A percentile compares a stretch with the other conserved stretches of the same genome.
Conservation (phyloP, 1,140 invertebrate species). For the Oedothorax gibbosus region DNA sequence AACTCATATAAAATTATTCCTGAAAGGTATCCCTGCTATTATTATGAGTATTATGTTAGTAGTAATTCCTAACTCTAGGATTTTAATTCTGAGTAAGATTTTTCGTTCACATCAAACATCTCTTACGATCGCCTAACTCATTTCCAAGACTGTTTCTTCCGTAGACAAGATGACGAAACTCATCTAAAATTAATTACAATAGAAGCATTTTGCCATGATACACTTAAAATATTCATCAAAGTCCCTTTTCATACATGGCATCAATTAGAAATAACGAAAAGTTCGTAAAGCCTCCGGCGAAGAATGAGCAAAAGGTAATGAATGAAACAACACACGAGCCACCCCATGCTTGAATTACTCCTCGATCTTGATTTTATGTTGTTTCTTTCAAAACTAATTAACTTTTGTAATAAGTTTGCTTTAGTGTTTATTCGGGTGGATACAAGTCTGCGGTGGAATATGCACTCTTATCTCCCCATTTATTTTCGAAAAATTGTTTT, state of each 20-base stretch:
- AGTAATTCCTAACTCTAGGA: too few species aligned
- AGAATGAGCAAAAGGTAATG: conserved; percentile 55
- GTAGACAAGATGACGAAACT: conserved; percentile 44
- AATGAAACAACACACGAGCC: conserved; percentile 40
- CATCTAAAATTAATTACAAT: conserved; percentile 57
- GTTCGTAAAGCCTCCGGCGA: conserved; percentile 38
- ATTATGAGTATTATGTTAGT: too few species aligned
- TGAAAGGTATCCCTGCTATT: too few species aligned
- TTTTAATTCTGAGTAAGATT: too few species aligned
- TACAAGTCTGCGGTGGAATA: conserved; percentile 13
- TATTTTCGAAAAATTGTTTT: conserved; percentile 50
- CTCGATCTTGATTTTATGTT: conserved; percentile 58
- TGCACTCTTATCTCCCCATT: conserved; percentile 45
- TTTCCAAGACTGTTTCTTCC: conserved; percentile 38
- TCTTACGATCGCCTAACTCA: conserved; percentile 7
- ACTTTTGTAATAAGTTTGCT: conserved; percentile 59
- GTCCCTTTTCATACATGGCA: conserved; percentile 35
- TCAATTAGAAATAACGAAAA: conserved; percentile 55
- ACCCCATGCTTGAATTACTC: conserved; percentile 35
- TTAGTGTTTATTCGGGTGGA: conserved; percentile 42
- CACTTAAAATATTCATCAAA: conserved; percentile 54
- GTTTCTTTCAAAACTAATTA: conserved; percentile 60
- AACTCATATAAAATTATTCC: too few species aligned
- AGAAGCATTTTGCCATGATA: conserved; percentile 58
- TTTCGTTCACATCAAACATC: not conserved